Conservation (phyloP, 2,113 vertebrate species). For the Rhea pennata region DNA sequence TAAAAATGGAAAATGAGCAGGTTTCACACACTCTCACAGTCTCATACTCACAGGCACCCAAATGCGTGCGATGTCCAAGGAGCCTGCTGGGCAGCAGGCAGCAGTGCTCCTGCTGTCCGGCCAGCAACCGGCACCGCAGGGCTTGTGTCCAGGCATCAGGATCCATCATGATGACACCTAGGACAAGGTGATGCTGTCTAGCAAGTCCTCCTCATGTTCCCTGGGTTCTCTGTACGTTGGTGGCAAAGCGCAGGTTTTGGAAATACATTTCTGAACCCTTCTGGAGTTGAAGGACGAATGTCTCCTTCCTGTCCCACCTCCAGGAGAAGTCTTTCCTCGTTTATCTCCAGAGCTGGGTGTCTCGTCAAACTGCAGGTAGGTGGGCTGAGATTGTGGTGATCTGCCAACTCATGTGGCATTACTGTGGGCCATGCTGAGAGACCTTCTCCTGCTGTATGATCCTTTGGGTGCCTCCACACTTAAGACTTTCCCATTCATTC, state of each 20-base stretch:
- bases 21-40: background rate
- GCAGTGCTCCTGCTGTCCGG: accelerated
- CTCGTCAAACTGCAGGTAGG: background rate
- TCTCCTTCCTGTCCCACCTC: background rate
- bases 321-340: background rate
- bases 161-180: background rate
- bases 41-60: background rate
- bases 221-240: background rate
- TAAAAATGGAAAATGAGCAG: background rate
- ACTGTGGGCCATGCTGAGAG: background rate
- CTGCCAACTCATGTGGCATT: background rate
- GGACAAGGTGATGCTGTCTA: background rate
- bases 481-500: background rate
- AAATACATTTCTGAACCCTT: background rate
- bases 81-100: background rate
- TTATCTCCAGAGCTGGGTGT: background rate
- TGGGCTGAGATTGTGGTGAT: background rate
- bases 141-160: background rate
- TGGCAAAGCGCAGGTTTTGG: accelerated
- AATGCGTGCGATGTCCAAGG: too few species aligned
- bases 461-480: background rate
- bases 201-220: background rate
- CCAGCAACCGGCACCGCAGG: too few species aligned
- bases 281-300: background rate
- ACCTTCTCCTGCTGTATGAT: background rate